Base-by-base conservation (phyloP, 2,888 invertebrate species). In the Tachina fera region DNA sequence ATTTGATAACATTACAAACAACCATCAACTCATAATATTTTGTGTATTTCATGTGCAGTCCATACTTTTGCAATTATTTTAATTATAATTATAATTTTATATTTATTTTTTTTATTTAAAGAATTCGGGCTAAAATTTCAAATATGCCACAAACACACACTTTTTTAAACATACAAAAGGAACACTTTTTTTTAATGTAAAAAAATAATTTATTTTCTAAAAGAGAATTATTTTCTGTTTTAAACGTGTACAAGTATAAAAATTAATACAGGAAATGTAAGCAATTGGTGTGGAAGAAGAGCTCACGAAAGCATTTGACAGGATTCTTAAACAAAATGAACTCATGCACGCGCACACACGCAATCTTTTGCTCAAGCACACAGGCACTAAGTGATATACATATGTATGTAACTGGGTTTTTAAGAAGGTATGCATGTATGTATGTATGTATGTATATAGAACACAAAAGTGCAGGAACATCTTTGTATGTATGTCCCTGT, bases 31-130 rank as follows among this genome's bases (percentile, higher is more conserved):
- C 67, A 49, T 58, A 58, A 56, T 63, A 65, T 72, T 76, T 53
- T 63, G 10, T 70, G 16, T 65, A 53, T 76, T 63, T 51, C 58
- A 78, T 41, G 74, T 75, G 39, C 47, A 58, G 76, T n/a, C n/a
- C 89, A 90, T 90, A 90, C 90, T 89, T 91, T 89, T 89, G 89
- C 90, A 90, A 90, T 90, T 90, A 90, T 88, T 90, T 91, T 91
- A 91, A 91, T 91, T 91, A 90, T 90, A 88, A 89, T 90, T 74
- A 39, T 58, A 45, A 16, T 67, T 67, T 13, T 58, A n/a, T 75
- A 14, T 51, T 49, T 53, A 31, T 43, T 22, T 58, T 51, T n/a
- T 51, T n/a, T 19, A 43, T 67, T 58, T 14, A 8, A 56, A 39
- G 53, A 51, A 67, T 77, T 63, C 43, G 13, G 39, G 58, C 22